These are phyloP conservation scores for Etheostoma spectabile DNA, from an alignment of 2,113 vertebrate species.

Conservation along the genomic window DNA sequence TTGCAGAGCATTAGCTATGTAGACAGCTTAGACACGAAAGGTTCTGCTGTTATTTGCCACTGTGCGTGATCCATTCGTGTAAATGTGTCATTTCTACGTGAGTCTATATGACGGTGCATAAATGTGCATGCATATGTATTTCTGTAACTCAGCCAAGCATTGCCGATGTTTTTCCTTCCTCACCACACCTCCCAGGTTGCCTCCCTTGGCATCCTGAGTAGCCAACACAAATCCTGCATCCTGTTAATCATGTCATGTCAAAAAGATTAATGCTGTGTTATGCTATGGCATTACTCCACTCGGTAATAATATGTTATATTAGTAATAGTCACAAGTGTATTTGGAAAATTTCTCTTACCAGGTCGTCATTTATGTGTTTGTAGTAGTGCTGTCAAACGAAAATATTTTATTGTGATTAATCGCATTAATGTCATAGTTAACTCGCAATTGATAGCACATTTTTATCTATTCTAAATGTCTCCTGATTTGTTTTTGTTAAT, in stretches of 20 bases:
- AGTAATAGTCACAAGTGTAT: background rate
- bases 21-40: constrained; percentile 11
- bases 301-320: background rate
- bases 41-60: constrained; percentile 17
- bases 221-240: constrained; percentile 70
- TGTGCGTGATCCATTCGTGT: background rate
- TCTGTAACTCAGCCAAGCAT: constrained; percentile 50
- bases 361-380: background rate
- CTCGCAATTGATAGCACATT: too few relatives aligned
- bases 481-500: too few relatives aligned
- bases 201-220: constrained; percentile 35
- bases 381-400: background rate
- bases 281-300: background rate
- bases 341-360: background rate
- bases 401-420: too few relatives aligned
- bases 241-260: constrained; percentile 64
- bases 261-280: constrained; percentile 42
- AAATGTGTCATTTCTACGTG: background rate
- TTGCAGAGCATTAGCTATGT: background rate
- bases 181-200: constrained; percentile 61
- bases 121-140: constrained; percentile 41
- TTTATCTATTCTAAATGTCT: too few relatives aligned
- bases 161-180: constrained; percentile 70
- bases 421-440: too few relatives aligned
- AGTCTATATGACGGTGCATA: constrained; percentile 19